Percentiles rank a stretch among this genome's conserved stretches.
phyloP scores from a whole-genome alignment of 1,140 invertebrate species.

The Formica selysi region DNA sequence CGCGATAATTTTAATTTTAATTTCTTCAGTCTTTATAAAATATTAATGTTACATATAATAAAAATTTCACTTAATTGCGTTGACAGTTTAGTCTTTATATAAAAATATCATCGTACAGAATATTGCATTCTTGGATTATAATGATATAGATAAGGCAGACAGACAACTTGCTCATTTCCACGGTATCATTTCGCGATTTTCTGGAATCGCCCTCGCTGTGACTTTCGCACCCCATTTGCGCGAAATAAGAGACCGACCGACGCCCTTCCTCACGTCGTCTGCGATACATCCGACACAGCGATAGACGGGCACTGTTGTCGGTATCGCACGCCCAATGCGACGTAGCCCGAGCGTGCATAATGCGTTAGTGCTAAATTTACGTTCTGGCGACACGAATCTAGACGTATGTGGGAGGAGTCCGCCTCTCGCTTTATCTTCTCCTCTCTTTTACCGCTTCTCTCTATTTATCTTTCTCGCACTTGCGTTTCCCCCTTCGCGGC shows the following conservation, averaged over 20 bases:
- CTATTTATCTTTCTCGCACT: conserved; percentile 9
- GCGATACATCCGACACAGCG: conserved; percentile 42
- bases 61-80: not conserved
- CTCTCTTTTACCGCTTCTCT: not conserved
- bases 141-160: not conserved
- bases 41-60: not conserved
- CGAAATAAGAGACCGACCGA: conserved; percentile 40
- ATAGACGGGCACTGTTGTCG: conserved; percentile 61
- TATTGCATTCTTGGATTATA: not conserved
- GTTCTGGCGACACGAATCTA: conserved; percentile 80
- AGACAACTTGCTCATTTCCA: not conserved
- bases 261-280: conserved; percentile 17
- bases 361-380: conserved; percentile 83
- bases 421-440: conserved; percentile 60
- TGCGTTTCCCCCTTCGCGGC: conserved; percentile 33
- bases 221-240: conserved; percentile 29
- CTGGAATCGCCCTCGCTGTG: not conserved
- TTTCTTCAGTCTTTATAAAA: not conserved
- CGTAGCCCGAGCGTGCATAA: conserved; percentile 84
- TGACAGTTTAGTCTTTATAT: not conserved
- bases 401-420: conserved; percentile 81
- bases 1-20: not conserved
- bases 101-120: not conserved
- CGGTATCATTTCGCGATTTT: not conserved
- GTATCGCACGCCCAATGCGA: conserved; percentile 77